These are phyloP conservation scores for Toxostoma redivivum DNA, from an alignment of 2,113 vertebrate species.

Conservation along the genomic window DNA sequence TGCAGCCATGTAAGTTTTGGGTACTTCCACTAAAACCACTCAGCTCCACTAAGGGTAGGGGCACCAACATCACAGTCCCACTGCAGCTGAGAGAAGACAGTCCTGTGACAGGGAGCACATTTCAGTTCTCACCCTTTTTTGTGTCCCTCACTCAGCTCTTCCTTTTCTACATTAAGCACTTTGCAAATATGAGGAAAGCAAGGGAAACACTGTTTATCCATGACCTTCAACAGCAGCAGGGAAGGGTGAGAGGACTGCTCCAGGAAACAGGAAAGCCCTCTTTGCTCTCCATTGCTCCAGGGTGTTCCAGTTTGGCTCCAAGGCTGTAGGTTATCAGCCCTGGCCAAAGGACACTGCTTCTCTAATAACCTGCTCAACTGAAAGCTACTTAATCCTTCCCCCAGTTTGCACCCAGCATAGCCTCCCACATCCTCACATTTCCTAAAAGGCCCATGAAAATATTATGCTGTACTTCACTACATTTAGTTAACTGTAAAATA, in stretches of 20 bases:
- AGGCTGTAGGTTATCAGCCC: not conserved
- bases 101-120: not conserved
- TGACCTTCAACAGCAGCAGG: not conserved
- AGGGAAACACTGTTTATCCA: not conserved
- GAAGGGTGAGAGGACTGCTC: not conserved
- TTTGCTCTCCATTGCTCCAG: not conserved
- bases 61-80: not conserved
- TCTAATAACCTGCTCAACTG: not conserved
- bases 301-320: not conserved
- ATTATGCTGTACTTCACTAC: slow-evolving; percentile 17
- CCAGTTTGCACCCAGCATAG: not conserved
- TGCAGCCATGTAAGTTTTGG: not conserved
- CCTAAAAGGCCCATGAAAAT: slow-evolving; percentile 14
- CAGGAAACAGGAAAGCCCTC: not conserved
- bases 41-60: not conserved
- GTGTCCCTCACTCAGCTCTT: not conserved
- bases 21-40: not conserved
- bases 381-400: not conserved
- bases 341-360: not conserved
- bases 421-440: not conserved
- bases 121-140: not conserved
- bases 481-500: slow-evolving; percentile 56
- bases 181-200: not conserved
- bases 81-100: not conserved
- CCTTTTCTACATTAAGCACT: not conserved